phyloP scores from a whole-genome alignment of 2,888 invertebrate genomes.

The Anthophora plumipes region DNA sequence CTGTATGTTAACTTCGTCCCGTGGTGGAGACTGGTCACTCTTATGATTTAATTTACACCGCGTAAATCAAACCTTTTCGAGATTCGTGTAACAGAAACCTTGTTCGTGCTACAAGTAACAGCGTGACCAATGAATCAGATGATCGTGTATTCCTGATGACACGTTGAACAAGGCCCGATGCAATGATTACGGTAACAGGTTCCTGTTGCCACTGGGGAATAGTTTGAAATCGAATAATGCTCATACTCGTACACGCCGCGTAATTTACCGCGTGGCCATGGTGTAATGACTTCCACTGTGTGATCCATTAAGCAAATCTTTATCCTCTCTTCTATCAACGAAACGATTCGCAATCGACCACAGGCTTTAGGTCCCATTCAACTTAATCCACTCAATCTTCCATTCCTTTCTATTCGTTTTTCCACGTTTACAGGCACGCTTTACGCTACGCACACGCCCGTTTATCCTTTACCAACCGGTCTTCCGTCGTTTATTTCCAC shows the following conservation, averaged over 20 bases:
- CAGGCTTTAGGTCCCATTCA: conserved; percentile 4
- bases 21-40: too few relatives aligned
- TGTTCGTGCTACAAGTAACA: background rate
- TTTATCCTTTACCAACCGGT: conserved; percentile 49
- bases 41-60: background rate
- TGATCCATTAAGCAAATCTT: conserved; percentile 1
- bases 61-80: background rate
- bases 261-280: background rate
- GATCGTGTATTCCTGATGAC: conserved; percentile 2
- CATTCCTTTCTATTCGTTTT: conserved; percentile 9
- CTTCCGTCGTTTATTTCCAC: conserved; percentile 41
- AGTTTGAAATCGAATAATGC: background rate
- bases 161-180: background rate
- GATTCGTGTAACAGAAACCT: background rate
- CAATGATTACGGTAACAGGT: conserved; percentile 7
- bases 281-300: background rate
- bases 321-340: background rate
- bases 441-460: conserved; percentile 7
- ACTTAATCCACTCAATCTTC: background rate
- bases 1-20: too few relatives aligned
- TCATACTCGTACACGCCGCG: background rate
- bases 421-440: conserved; percentile 10
- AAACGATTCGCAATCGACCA: conserved; percentile 1
- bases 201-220: background rate
- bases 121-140: background rate